A percentile compares a stretch with the other conserved stretches of the same genome.
These are phyloP conservation scores for Pantherophis alleghaniensis DNA, from an alignment of 2,797 vertebrate genomes.

Conservation along the genomic window DNA sequence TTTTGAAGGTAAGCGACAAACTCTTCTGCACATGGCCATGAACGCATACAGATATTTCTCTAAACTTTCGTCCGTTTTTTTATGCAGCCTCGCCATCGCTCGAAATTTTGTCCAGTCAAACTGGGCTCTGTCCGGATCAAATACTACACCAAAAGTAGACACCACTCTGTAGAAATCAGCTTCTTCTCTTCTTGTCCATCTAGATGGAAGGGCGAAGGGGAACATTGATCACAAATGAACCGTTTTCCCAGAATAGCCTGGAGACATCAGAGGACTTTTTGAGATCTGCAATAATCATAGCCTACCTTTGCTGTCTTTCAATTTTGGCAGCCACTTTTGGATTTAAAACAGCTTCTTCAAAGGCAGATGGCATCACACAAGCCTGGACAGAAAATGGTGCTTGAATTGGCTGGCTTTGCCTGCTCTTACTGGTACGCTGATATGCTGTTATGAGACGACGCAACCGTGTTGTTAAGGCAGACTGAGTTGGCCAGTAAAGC, in stretches of 20 bases:
- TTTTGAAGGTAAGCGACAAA: constrained; percentile 92
- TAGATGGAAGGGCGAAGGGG: constrained; percentile 54
- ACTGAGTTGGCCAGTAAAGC: constrained; percentile 92
- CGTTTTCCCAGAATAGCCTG: not conserved
- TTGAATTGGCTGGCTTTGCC: constrained; percentile 89
- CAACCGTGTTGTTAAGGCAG: constrained; percentile 90
- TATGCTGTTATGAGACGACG: constrained; percentile 95
- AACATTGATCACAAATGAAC: not conserved
- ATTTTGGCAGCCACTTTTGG: constrained; percentile 98
- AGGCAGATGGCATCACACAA: constrained; percentile 78
- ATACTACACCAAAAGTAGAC: constrained; percentile 98
- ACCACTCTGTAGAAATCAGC: constrained; percentile 98
- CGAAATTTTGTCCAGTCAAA: constrained; percentile 99
- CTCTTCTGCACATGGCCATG: constrained; percentile 94
- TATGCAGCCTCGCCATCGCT: constrained; percentile 96
- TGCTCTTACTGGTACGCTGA: constrained; percentile 92
- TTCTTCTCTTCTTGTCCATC: constrained; percentile 98
- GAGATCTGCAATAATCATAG: not conserved
- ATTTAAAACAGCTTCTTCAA: constrained; percentile 85
- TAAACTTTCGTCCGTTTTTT: constrained; percentile 96
- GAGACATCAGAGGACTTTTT: not conserved
- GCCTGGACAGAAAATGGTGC: constrained; percentile 79
- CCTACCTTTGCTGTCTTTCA: constrained; percentile 94
- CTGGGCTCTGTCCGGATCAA: constrained; percentile 87
- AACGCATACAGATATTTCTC: constrained; percentile 97